Base-by-base conservation (phyloP, 2,888 invertebrate species). In the Drosophila infuscata region DNA sequence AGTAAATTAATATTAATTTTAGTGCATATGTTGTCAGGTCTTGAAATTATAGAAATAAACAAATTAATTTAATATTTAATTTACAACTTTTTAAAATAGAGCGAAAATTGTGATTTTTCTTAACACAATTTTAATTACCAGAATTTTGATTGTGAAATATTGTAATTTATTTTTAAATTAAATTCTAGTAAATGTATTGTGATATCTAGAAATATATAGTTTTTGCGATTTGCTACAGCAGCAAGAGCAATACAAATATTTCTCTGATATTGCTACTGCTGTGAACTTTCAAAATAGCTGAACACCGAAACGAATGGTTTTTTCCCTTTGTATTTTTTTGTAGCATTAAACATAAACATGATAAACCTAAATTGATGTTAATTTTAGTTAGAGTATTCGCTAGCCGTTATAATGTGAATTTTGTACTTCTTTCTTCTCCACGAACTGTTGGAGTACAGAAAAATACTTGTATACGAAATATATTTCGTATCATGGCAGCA, bases 401-500 rank as follows among this genome's bases (percentile, higher is more conserved):
- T 41, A 30, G 17, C 25, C 52, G 33, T 52, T 33, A 8, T 9
- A 20, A 32, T 41, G 62, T 51, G 25, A 41, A 59, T 20, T 52
- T 62, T 71, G 63, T 64, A 63, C 53, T 66, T 70, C 59, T 61
- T 69, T 77, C 61, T 71, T 52, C 67, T 53, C 49, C 63, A 61
- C 83, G 78, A 65, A 56, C 79, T 71, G 66, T 74, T 78, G 68
- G 57, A 76, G 72, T 79, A 85, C 83, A 74, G 43, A 46, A 65
- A 84, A 85, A 76, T 77, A 79, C 63, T 41, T 41, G 62, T 53
- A 71, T 52, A 70, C 54, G 74, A 68, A 70, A 75, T 70, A 68
- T 68, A 74, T 79, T 71, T 71, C 75, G 77, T 82, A 70, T 75
- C 73, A 72, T 78, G 78, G 72, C 66, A 66, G 85, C 83, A 84